Evolutionary conservation across 2,113 vertebrate species (phyloP).

Genomic region (Gymnogyps californianus): DNA sequence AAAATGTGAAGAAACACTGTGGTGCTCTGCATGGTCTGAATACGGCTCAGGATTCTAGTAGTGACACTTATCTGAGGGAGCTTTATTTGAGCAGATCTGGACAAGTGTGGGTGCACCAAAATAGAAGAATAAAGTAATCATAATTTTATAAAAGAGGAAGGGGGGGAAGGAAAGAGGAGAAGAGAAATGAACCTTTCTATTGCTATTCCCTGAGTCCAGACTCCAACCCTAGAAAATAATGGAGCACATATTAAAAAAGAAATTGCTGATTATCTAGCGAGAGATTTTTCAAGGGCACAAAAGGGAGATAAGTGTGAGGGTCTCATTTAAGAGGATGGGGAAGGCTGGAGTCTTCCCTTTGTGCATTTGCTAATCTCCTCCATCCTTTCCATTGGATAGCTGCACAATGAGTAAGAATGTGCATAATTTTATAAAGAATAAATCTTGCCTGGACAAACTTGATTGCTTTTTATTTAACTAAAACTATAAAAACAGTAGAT

Average conservation of each 20-base stretch:
- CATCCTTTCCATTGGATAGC: neutral
- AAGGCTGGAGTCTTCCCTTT: neutral
- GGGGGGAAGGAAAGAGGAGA: neutral
- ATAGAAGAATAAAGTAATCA: neutral
- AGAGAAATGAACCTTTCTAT: neutral
- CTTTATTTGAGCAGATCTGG: neutral
- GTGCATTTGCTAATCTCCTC: neutral
- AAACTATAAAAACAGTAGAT: neutral
- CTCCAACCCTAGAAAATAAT: neutral
- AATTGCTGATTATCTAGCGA: neutral
- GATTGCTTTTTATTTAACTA: conserved; percentile 39
- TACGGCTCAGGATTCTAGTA: neutral
- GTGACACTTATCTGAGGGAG: neutral
- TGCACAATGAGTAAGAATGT: neutral
- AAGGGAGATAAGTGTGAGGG: neutral
- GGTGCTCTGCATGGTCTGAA: neutral
- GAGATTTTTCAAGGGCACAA: conserved; percentile 10
- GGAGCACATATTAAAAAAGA: neutral
- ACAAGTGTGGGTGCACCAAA: neutral
- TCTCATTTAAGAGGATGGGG: neutral
- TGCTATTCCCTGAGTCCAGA: neutral
- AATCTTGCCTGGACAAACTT: neutral
- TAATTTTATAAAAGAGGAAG: neutral
- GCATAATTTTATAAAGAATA: neutral
- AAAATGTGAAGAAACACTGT: neutral